Base-by-base conservation (phyloP, 2,888 invertebrate genomes). In the Hemistola chrysoprasaria region DNA sequence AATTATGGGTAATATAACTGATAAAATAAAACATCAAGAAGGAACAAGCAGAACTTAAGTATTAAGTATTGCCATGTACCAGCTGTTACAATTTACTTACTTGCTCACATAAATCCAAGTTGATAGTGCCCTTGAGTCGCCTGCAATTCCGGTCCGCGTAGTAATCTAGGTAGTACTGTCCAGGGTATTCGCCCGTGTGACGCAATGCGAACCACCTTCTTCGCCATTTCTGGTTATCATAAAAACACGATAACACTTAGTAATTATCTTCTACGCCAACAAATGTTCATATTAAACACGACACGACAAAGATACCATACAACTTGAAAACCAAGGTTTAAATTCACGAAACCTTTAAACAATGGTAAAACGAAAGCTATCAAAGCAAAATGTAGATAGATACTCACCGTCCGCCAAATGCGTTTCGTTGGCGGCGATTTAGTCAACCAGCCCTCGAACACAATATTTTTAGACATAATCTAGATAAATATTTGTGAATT, bases 21-120 rank as follows among this genome's bases (percentile, higher is more conserved):
- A 16, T 16, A 16, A 16, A 16, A 4, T 4, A 16, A n/a, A n/a
- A n/a, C n/a, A n/a, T n/a, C n/a, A n/a, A n/a, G n/a, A n/a, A n/a
- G n/a, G n/a, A n/a, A n/a, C n/a, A n/a, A n/a, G n/a, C n/a, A n/a
- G n/a, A n/a, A n/a, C n/a, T n/a, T n/a, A n/a, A n/a, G n/a, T n/a
- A n/a, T n/a, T n/a, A n/a, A n/a, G n/a, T n/a, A n/a, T n/a, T n/a
- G n/a, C n/a, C n/a, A n/a, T n/a, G n/a, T n/a, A n/a, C n/a, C 46
- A 48, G 40, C 42, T 40, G 36, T 26, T 50, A 21, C 25, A 38
- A 43, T 35, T 26, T 34, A 65, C 65, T 61, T 83, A 97, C 96
- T 91, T 98, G 97, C 87, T 98, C 97, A 82, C 98, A 98, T 77
- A 97, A 95, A 90, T 98, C 98, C 68, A 98, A 91, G 90, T 98